Base-by-base conservation (phyloP, 1,140 invertebrate species). In the Drosophila santomea region DNA sequence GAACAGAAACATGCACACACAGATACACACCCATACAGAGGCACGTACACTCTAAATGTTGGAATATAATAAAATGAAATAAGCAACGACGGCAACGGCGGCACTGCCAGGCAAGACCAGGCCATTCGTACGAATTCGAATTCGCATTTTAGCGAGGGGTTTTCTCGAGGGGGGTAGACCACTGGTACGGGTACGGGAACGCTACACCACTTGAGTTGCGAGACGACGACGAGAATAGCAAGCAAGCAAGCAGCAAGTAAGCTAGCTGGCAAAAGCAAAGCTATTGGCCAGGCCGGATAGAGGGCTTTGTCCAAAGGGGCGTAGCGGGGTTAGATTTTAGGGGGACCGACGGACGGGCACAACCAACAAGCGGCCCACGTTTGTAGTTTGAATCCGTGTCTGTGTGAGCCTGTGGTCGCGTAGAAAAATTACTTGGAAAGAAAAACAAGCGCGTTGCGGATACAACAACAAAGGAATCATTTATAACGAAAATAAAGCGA, bases 211-310 rank as follows among this genome's bases (percentile, higher is more conserved):
- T 86, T 84, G 81, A 84, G 77, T 69, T 76, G 61, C 78, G 58
- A 86, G 82, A 78, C 85, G 82, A 88, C 82, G 82, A 86, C 83
- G 82, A 86, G 82, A 86, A 88, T 86, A 88, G 82, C 78, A 82
- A 86, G 83, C 67, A 74, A 17, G 56, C 67, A 63, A 20, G 1
- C 20, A 44, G 39, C 39, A 41, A 17, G 51, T 60, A 63, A 52
- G 54, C 55, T 44, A 63, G 60, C 52, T 62, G 59, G 59, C 59
- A 62, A 62, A 74, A 52, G 61, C 76, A 59, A 72, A 58, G 61
- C 61, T 57, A 75, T 76, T 76, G 68, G 60, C 71, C 52, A 78
- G 74, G 73, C 78, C 78, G 69, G 68, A 78, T 78, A 82, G 69
- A 79, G 74, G 78, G 75, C 72, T 82, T 83, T 75, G 72, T 80